Percentiles rank a stretch among this genome's conserved stretches.
These are phyloP conservation scores for Torymus auratus DNA, from an alignment of 2,888 invertebrate genomes.

Conservation along the genomic window DNA sequence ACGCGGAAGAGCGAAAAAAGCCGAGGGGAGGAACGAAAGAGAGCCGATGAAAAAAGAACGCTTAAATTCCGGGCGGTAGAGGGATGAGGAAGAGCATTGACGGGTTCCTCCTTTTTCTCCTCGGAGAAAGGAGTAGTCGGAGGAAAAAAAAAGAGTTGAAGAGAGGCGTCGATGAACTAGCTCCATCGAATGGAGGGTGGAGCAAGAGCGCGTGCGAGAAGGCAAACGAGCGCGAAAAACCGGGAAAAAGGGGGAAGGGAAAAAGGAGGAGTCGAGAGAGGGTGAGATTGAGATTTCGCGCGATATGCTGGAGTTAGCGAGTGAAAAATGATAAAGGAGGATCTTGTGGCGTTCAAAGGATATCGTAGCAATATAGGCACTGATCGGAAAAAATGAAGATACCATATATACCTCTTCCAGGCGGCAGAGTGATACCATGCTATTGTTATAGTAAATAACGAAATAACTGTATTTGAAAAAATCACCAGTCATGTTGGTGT, in stretches of 20 bases:
- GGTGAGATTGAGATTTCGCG: conserved; percentile 19
- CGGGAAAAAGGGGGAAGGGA: conserved; percentile 8
- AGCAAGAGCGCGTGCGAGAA: no score
- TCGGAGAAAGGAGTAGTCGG: background rate
- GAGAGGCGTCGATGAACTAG: conserved; percentile 34
- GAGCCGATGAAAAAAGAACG: background rate
- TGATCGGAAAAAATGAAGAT: no score
- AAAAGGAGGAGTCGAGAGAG: conserved; percentile 2
- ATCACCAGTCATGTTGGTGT: no score
- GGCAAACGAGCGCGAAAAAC: background rate
- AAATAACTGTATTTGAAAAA: no score
- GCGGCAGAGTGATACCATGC: no score
- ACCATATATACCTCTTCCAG: no score
- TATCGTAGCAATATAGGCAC: no score
- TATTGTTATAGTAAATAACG: no score
- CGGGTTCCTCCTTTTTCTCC: conserved; percentile 12
- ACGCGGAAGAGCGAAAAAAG: background rate
- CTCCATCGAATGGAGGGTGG: background rate
- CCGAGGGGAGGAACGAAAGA: no score
- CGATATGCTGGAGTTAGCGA: conserved; percentile 2
- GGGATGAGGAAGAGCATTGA: conserved; percentile 12
- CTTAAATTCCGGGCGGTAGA: conserved; percentile 40
- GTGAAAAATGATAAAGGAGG: background rate
- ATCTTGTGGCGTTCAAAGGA: background rate
- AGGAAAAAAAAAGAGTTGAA: conserved; percentile 16